These are phyloP conservation scores for Galaxea fascicularis DNA, from an alignment of 92 coral and sea anemone genomes.

Conservation along the genomic window DNA sequence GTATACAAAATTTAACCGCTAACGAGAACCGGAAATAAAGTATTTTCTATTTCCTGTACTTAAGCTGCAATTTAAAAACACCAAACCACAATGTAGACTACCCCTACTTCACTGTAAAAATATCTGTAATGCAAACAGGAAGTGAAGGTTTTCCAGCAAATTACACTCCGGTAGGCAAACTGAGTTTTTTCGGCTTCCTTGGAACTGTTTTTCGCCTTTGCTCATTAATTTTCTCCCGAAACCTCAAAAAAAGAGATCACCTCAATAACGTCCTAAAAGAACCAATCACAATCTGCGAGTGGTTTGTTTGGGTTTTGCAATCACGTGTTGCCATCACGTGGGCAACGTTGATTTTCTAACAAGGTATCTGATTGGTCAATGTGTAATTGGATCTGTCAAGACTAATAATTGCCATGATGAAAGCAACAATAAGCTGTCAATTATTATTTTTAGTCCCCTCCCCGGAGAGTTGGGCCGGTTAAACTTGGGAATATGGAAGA, in stretches of 20 bases:
- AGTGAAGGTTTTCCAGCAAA: not conserved
- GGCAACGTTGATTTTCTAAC: constrained; percentile 28
- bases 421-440: constrained; percentile 93
- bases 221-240: not conserved
- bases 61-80: constrained; percentile 5
- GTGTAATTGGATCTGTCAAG: constrained; percentile 90
- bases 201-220: not conserved
- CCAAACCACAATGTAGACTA: not conserved
- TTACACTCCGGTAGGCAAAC: not conserved
- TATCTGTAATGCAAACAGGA: not conserved
- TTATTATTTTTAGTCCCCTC: constrained; percentile 87
- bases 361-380: constrained; percentile 67
- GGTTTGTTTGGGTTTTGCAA: constrained; percentile 52
- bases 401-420: constrained; percentile 98
- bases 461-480: constrained; percentile 92
- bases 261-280: constrained; percentile 25
- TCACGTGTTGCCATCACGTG: constrained; percentile 85
- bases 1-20: constrained; percentile 12
- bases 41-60: constrained; percentile 63
- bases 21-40: constrained; percentile 81
- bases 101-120: constrained; percentile 5
- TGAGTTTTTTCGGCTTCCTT: not conserved
- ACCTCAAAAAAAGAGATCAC: constrained; percentile 13
- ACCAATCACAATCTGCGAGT: constrained; percentile 46
- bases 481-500: constrained; percentile 85